These are phyloP conservation scores for Notocelia uddmanniana DNA, from an alignment of 2,888 invertebrate species.

Conservation along the genomic window DNA sequence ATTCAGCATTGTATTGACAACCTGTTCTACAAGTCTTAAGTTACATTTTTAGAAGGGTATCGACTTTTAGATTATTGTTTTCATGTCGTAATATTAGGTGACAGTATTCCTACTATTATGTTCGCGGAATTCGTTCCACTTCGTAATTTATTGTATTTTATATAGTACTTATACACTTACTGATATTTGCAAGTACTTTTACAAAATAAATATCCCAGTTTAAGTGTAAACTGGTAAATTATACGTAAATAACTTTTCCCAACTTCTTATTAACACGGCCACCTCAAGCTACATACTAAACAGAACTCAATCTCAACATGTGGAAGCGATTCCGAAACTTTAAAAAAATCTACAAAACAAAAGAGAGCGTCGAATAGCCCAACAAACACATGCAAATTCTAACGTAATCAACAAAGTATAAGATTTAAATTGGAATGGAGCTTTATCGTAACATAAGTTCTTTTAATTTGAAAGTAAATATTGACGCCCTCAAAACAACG, in stretches of 20 bases:
- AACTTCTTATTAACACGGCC: neutral
- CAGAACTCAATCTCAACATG: constrained; percentile 10
- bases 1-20: too few relatives aligned
- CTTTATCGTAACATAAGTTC: neutral
- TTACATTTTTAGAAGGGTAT: too few relatives aligned
- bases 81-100: too few relatives aligned
- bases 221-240: neutral
- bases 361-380: neutral
- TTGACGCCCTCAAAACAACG: constrained; percentile 43
- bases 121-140: too few relatives aligned
- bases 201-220: too few relatives aligned
- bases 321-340: constrained; percentile 14
- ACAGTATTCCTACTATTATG: too few relatives aligned
- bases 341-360: neutral
- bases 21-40: too few relatives aligned
- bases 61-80: too few relatives aligned
- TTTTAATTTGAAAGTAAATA: constrained; percentile 29
- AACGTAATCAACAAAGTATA: neutral
- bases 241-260: neutral
- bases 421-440: neutral
- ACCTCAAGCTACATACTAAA: neutral
- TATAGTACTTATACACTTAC: too few relatives aligned
- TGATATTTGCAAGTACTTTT: too few relatives aligned
- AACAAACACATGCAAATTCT: neutral
- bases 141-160: too few relatives aligned